Conservation (phyloP, 1,140 invertebrate genomes). For the Antheraea mylitta region DNA sequence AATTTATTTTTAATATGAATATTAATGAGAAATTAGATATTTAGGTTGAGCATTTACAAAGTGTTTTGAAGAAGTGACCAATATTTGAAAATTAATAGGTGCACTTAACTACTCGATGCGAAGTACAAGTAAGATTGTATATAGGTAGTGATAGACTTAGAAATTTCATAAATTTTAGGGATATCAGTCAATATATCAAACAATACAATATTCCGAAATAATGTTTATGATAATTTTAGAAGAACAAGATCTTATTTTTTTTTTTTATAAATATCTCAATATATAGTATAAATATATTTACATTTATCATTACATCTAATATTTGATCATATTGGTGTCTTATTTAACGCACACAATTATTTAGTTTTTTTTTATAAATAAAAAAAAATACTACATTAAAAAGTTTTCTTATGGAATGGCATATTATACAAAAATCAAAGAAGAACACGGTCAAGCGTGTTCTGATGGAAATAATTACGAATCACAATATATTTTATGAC, state of each 20-base stretch:
- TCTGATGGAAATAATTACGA: slow-evolving; percentile 52
- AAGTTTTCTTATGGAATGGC: slow-evolving; percentile 74
- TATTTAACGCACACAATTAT: slow-evolving; percentile 63
- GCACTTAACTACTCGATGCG: slow-evolving; percentile 55
- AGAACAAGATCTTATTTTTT: slow-evolving; percentile 75
- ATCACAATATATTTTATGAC: slow-evolving; percentile 57
- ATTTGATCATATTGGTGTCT: slow-evolving; percentile 72
- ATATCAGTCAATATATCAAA: slow-evolving; percentile 60
- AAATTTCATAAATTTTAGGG: slow-evolving; percentile 32
- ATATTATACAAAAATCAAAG: slow-evolving; percentile 71
- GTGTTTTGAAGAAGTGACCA: slow-evolving; percentile 10
- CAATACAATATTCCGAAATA: slow-evolving; percentile 59
- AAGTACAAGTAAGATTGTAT: slow-evolving; percentile 36
- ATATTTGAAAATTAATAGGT: slow-evolving; percentile 36
- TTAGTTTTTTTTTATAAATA: slow-evolving; percentile 39
- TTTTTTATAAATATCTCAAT: slow-evolving; percentile 77
- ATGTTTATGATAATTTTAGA: slow-evolving; percentile 67
- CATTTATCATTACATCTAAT: slow-evolving; percentile 67
- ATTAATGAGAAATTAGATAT: slow-evolving; percentile 29
- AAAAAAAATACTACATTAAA: slow-evolving; percentile 68
- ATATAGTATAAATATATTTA: slow-evolving; percentile 77
- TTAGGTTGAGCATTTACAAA: slow-evolving; percentile 40
- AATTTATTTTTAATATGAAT: slow-evolving; percentile 4
- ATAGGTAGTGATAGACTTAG: slow-evolving; percentile 27
- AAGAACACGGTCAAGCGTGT: slow-evolving; percentile 59